Evolutionary conservation across 2,888 invertebrate genomes (phyloP).

Genomic region (Aelia acuminata): DNA sequence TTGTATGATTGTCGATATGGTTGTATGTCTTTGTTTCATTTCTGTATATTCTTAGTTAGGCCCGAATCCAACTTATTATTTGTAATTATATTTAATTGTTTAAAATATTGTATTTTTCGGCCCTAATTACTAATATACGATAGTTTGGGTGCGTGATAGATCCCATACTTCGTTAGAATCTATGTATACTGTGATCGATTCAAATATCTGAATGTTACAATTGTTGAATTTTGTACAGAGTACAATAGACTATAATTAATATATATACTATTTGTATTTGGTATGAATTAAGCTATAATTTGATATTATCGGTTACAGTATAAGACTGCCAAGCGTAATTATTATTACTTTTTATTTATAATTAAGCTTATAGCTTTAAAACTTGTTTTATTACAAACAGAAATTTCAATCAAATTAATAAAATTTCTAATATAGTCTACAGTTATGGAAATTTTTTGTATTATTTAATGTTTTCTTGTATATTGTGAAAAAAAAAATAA

Average conservation of each 20-base stretch:
- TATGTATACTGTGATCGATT: conserved; percentile 66
- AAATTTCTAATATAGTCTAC: conserved; percentile 57
- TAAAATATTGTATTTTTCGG: conserved; percentile 63
- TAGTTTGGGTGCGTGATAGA: conserved; percentile 61
- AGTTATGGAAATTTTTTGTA: conserved; percentile 31
- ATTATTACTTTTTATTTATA: conserved; percentile 64
- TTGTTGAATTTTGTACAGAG: conserved; percentile 59
- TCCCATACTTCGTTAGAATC: conserved; percentile 55
- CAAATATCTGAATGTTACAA: conserved; percentile 60
- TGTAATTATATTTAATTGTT: conserved; percentile 64
- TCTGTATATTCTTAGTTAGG: conserved; percentile 66
- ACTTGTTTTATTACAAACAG: conserved; percentile 61
- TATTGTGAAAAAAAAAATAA: conserved; percentile 14
- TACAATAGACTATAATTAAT: conserved; percentile 63
- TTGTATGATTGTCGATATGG: conserved; percentile 61
- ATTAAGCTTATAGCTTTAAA: conserved; percentile 66
- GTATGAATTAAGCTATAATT: conserved; percentile 46
- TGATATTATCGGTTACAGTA: conserved; percentile 66
- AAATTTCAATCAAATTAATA: conserved; percentile 62
- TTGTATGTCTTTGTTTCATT: conserved; percentile 57
- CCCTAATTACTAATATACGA: conserved; percentile 66
- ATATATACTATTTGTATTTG: conserved; percentile 61
- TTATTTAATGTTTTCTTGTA: conserved; percentile 12
- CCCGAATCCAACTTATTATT: conserved; percentile 61
- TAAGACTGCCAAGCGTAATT: conserved; percentile 66